Base-by-base conservation (phyloP, 2,113 vertebrate genomes). In the Poeciliopsis prolifica region DNA sequence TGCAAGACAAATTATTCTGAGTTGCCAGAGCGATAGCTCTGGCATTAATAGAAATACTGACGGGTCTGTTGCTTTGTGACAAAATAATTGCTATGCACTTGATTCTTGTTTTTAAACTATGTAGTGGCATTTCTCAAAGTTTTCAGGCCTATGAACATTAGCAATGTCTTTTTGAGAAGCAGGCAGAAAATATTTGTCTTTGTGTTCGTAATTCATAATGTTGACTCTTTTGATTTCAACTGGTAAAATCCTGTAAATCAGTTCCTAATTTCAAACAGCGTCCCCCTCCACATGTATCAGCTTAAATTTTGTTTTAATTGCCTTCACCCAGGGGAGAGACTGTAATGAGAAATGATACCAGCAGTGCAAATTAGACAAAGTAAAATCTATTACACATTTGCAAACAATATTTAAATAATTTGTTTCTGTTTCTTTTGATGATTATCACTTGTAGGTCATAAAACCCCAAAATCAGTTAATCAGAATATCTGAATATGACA, bases 161-260 rank as follows among this genome's bases (percentile, higher is more conserved):
- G 31, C 30, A 58, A 15, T 37, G 4, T 58, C 61, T 30, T n/a
- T 35, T 28, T 44, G 24, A 29, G 17, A 28, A 35, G 29, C 35
- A 8, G 51, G 58, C 24, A 19, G 42, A 54, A 65, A 65, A 74
- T 64, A 22, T 63, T 37, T 5, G 31, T 48, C 40, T 14, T 72
- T 64, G 6, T 64, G 30, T 15, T 62, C 29, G 29, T 28, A 58
- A 48, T 17, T 12, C 35, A 35, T 35, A 28, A 40, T 26, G 48
- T 40, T 62, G 26, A 72, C 37, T 72, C 37, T 31, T 35, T 35
- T 42, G 61, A 64, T 64, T 28, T 30, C 29, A 17, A 42, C 70
- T 28, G 60, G 30, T 72, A 62, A 62, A 72, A 72, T 35, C 60
- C 37, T 29, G 60, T 35, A 35, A 62, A 61, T 40, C 30, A 28